Conservation (phyloP, 1,140 invertebrate species). For the Sitophilus oryzae region DNA sequence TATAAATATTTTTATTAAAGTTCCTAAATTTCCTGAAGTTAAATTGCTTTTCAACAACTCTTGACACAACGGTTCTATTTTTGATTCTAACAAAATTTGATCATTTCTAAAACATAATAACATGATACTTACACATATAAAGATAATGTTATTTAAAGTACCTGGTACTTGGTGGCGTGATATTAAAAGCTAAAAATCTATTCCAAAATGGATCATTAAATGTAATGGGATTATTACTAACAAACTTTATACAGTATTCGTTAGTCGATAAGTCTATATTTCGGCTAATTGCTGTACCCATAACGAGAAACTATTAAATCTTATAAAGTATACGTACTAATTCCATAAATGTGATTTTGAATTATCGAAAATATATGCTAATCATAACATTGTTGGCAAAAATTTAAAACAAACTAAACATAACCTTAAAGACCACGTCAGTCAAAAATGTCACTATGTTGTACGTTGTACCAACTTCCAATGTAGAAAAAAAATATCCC, state of each 20-base stretch:
- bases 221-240: conserved; percentile 71
- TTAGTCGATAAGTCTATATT: conserved; percentile 77
- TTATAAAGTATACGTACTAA: neutral
- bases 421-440: conserved; percentile 11
- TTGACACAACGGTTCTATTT: conserved; percentile 65
- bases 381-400: conserved; percentile 14
- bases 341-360: neutral
- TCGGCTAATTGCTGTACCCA: conserved; percentile 82
- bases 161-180: conserved; percentile 68
- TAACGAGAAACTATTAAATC: conserved; percentile 40
- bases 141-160: conserved; percentile 40
- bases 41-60: conserved; percentile 72
- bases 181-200: conserved; percentile 84
- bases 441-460: too few species aligned
- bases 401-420: conserved; percentile 3
- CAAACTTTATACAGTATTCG: conserved; percentile 72
- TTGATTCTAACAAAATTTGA: conserved; percentile 73
- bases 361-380: conserved; percentile 11
- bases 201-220: conserved; percentile 93
- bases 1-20: conserved; percentile 79
- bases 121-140: too few species aligned
- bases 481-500: too few species aligned
- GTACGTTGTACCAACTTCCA: too few species aligned
- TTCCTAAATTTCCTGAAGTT: conserved; percentile 79
- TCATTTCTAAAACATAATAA: conserved; percentile 59